Percentiles rank a stretch among this genome's conserved stretches.
phyloP scores from a whole-genome alignment of 2,113 vertebrate genomes.

The Setophaga petechia region DNA sequence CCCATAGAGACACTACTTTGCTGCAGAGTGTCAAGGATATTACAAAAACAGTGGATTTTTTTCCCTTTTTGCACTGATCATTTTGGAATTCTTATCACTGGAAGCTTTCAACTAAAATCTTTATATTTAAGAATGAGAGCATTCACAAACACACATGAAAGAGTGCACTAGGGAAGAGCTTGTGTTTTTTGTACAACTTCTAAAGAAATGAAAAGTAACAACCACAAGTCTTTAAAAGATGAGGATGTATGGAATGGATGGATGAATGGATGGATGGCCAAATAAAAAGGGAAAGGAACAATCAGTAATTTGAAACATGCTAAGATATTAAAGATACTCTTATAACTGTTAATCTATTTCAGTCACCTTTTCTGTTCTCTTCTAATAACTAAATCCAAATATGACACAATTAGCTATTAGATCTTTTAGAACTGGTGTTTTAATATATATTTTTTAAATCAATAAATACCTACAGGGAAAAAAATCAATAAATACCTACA shows the following conservation, averaged over 20 bases:
- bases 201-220: not conserved
- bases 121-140: not conserved
- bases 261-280: constrained; percentile 42
- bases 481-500: not conserved
- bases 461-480: not conserved
- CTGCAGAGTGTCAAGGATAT: not conserved
- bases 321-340: constrained; percentile 45
- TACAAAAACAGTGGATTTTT: not conserved
- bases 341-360: not conserved
- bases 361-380: constrained; percentile 29
- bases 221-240: constrained; percentile 36
- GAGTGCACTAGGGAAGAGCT: constrained; percentile 46
- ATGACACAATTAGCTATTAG: not conserved
- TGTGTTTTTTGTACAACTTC: not conserved
- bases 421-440: not conserved
- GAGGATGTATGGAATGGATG: constrained; percentile 40
- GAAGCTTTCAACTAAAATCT: not conserved
- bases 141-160: constrained; percentile 13
- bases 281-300: constrained; percentile 69
- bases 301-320: constrained; percentile 61
- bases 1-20: not conserved
- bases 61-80: not conserved
- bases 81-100: not conserved
- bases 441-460: not conserved
- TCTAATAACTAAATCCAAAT: constrained; percentile 23